These are phyloP conservation scores for Amyelois transitella DNA, from an alignment of 1,140 invertebrate species.

Conservation along the genomic window DNA sequence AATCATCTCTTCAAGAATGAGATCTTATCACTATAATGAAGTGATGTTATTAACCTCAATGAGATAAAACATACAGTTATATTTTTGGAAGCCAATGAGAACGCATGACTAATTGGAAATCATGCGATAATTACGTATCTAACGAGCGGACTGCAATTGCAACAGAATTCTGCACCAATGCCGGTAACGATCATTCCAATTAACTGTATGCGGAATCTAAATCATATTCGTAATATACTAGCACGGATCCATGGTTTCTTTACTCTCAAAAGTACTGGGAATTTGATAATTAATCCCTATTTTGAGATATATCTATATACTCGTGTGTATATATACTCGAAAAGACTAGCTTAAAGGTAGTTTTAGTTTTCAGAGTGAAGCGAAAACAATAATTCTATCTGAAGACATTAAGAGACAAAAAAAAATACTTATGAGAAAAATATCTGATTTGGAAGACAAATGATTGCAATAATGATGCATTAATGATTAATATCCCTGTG, in stretches of 20 bases:
- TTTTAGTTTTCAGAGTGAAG: too few relatives aligned
- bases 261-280: not conserved
- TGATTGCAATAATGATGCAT: not conserved
- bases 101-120: conserved; percentile 10
- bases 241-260: not conserved
- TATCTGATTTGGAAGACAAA: too few relatives aligned
- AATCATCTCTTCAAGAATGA: too few relatives aligned
- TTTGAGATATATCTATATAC: too few relatives aligned
- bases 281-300: not conserved
- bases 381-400: too few relatives aligned
- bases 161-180: conserved; percentile 9
- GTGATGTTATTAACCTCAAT: too few relatives aligned
- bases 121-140: conserved; percentile 12
- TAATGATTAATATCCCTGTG: not conserved
- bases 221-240: not conserved
- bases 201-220: conserved; percentile 2
- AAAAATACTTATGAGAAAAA: too few relatives aligned
- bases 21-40: too few relatives aligned
- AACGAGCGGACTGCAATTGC: conserved; percentile 3
- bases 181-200: conserved; percentile 10
- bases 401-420: too few relatives aligned
- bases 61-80: not conserved
- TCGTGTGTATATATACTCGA: too few relatives aligned
- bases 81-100: not conserved
- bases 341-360: too few relatives aligned